phyloP scores from a whole-genome alignment of 2,888 invertebrate species.

The Leucophora obtusa region DNA sequence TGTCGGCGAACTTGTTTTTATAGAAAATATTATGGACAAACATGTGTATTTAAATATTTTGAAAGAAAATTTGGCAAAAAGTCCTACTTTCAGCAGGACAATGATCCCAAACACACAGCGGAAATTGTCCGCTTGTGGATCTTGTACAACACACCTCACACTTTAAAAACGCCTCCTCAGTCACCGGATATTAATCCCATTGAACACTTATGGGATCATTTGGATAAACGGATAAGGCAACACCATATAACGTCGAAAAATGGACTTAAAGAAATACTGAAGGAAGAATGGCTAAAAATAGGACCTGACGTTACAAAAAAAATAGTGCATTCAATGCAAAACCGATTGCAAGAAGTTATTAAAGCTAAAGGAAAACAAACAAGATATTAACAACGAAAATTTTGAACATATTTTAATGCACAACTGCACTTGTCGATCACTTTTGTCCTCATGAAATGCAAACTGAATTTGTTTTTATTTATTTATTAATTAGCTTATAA shows the following conservation, averaged over 20 bases:
- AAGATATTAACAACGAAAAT: background rate
- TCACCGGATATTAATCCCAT: too few relatives aligned
- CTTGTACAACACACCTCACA: too few relatives aligned
- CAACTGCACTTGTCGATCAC: too few relatives aligned
- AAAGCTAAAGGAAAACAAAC: background rate
- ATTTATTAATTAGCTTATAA: too few relatives aligned
- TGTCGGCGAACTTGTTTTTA: slow-evolving; percentile 15
- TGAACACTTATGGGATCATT: too few relatives aligned
- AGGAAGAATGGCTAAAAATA: background rate
- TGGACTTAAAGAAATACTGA: background rate
- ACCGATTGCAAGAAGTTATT: background rate
- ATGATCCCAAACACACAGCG: too few relatives aligned
- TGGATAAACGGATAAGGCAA: background rate
- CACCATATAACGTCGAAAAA: background rate
- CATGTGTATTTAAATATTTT: slow-evolving; percentile 4
- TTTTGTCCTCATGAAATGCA: too few relatives aligned
- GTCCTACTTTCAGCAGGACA: slow-evolving; percentile 4
- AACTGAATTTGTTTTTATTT: too few relatives aligned
- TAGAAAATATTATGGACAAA: slow-evolving; percentile 15
- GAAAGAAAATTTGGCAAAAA: slow-evolving; percentile 6
- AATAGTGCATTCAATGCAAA: background rate
- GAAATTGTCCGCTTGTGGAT: too few relatives aligned
- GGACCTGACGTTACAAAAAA: background rate
- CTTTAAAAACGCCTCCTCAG: background rate
- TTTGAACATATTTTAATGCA: too few relatives aligned